These are phyloP conservation scores for Choristoneura fumiferana DNA, from an alignment of 1,140 invertebrate species.

Conservation along the genomic window DNA sequence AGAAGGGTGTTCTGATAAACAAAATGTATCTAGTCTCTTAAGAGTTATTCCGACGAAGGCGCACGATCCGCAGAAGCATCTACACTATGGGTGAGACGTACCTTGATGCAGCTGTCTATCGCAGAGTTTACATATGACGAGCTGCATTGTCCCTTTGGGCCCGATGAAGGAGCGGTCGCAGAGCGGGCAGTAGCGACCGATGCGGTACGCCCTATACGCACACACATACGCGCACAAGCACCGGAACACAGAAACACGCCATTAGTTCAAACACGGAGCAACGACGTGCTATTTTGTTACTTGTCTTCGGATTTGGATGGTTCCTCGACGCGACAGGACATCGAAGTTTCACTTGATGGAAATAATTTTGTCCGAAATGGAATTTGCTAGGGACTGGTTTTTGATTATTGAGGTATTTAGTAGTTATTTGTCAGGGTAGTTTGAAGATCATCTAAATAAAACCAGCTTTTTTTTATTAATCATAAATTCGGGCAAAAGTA, in stretches of 20 bases:
- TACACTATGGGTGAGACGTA: constrained; percentile 45
- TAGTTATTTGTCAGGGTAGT: too few species aligned
- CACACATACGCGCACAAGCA: constrained; percentile 70
- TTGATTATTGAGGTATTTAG: too few species aligned
- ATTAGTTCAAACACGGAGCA: constrained; percentile 56
- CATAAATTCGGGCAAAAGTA: too few species aligned
- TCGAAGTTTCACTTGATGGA: too few species aligned
- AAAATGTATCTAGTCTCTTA: too few species aligned
- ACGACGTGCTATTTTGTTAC: constrained; percentile 23
- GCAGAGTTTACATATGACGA: constrained; percentile 78
- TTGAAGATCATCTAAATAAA: too few species aligned
- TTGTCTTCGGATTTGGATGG: neutral
- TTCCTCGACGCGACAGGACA: neutral
- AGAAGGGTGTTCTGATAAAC: too few species aligned
- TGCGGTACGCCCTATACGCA: constrained; percentile 76
- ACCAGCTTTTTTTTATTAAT: too few species aligned
- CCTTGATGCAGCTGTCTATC: constrained; percentile 78
- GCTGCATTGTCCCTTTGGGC: constrained; percentile 77
- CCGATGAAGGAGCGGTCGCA: constrained; percentile 78
- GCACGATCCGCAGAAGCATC: too few species aligned
- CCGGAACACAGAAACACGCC: constrained; percentile 76
- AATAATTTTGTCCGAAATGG: too few species aligned
- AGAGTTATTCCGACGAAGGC: neutral
- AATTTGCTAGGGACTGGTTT: too few species aligned
- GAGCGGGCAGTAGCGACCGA: constrained; percentile 78